Evolutionary conservation across 2,888 invertebrate genomes (phyloP).

Genomic region (Diplolepis rosae): DNA sequence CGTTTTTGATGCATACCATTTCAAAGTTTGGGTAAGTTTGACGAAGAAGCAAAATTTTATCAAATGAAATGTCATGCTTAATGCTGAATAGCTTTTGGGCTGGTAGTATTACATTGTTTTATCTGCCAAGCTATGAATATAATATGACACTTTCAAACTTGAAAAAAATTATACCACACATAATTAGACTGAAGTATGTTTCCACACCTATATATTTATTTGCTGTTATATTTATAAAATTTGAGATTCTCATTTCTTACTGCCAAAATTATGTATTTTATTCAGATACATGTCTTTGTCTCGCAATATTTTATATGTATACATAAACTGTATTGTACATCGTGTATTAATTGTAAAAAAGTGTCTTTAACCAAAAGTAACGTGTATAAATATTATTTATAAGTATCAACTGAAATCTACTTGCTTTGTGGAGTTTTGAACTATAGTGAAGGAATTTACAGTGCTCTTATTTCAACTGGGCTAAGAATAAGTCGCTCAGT

Average conservation of each 20-base stretch:
- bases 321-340: neutral
- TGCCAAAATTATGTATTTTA: neutral
- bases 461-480: too few species aligned
- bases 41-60: conserved; percentile 54
- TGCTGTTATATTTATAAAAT: neutral
- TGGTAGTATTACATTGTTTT: conserved; percentile 53
- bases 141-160: neutral
- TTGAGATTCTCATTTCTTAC: neutral
- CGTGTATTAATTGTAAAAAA: neutral
- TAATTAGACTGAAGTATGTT: neutral
- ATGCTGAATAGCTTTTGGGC: conserved; percentile 65
- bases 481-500: too few species aligned
- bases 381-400: neutral
- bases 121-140: neutral
- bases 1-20: conserved; percentile 84
- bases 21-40: conserved; percentile 84
- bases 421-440: neutral
- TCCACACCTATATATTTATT: too few species aligned
- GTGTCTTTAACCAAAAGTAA: neutral
- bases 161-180: neutral
- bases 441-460: too few species aligned
- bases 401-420: neutral
- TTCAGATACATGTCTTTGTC: neutral
- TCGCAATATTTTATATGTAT: neutral
- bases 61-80: conserved; percentile 58